Base-by-base conservation (phyloP, 2,113 vertebrate species). In the Sarotherodon lohbergeri region DNA sequence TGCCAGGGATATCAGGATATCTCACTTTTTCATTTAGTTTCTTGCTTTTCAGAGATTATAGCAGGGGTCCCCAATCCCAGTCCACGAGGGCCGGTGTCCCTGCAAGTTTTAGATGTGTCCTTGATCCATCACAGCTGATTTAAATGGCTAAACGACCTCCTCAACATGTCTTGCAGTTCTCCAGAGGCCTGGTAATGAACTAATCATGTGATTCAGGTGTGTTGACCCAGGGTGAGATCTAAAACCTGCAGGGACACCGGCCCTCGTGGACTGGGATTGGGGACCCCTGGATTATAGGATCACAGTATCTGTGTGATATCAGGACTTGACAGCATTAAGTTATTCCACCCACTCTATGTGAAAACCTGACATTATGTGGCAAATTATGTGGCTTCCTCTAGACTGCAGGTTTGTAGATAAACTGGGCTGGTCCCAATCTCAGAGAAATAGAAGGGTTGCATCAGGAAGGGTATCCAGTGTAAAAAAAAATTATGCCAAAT, bases 311-410 rank as follows among this genome's bases (percentile, higher is more conserved):
- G 83, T 85, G 87, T 90, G 88, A 93, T 90, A 90, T 91, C 87
- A 90, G 66, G 87, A 83, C 59, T 90, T 84, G 61, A 92, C 88
- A 92, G 86, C 73, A 89, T 92, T 85, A 85, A 92, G 86, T 91
- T 91, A 84, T 92, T 93, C 86, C 85, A 76, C 91, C 86, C 87
- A 90, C 80, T 88, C 22, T 68, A 32, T 43, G 36, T 71, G 14
- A 89, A 88, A 89, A 79, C 8, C 48, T 80, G 80, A 89, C 71
- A 84, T 92, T 71, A 84, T 84, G 54, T 48, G 16, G 17, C 76
- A 83, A 92, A 87, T 91, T 66, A 79, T 50, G 80, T 80, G 39
- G 61, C 59, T 55, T 61, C 57, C 81, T 78, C 73, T 32, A 66
- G 82, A 48, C 71, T 88, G 82, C 56, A 19, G 32, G 83, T 83